Base-by-base conservation (phyloP, 1,140 invertebrate genomes). In the Leptoteleia sp. region DNA sequence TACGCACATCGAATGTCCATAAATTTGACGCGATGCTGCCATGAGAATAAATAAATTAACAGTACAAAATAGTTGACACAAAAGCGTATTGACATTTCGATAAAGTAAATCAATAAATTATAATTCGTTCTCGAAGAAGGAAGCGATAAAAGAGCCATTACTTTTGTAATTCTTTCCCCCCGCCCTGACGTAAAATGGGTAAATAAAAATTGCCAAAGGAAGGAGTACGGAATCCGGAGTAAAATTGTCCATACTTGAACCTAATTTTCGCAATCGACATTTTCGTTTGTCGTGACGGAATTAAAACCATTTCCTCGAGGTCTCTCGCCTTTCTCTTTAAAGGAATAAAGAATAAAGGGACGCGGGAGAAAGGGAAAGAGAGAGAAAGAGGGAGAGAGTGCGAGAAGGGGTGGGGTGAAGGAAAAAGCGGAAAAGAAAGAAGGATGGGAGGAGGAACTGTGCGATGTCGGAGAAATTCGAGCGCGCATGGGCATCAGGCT, bases 401-500 rank as follows among this genome's bases (percentile, higher is more conserved):
- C n/a, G n/a, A n/a, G 13, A 31, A 47, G 12, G 22, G 31, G 8
- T 8, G 15, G 22, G 13, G 19, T 47, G 68, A 55, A 54, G 47
- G 42, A 27, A 27, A 38, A 59, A 11, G n/a, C 17, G 8, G 25
- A 31, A 45, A 3, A 27, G 15, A 15, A n/a, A 17, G 43, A 38
- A 7, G 19, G 27, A 22, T 5, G 16, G 22, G 15, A 31, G 45
- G 68, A 57, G 33, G 42, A 52, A 27, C 27, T 8, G 45, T 5
- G 45, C 27, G 22, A 62, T 35, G 33, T 27, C 38, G 17, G 54
- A 11, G 43, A 70, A 73, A 73, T 55, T 47, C 13, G 55, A 54
- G 43, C 62, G 62, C 70, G 62, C 52, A 50, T 45, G 71, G 55
- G 50, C 15, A 64, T 77, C 47, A 42, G n/a, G n/a, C n/a, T n/a